These are phyloP conservation scores for Meiosimyza platycephala DNA, from an alignment of 2,888 invertebrate genomes.

Conservation along the genomic window DNA sequence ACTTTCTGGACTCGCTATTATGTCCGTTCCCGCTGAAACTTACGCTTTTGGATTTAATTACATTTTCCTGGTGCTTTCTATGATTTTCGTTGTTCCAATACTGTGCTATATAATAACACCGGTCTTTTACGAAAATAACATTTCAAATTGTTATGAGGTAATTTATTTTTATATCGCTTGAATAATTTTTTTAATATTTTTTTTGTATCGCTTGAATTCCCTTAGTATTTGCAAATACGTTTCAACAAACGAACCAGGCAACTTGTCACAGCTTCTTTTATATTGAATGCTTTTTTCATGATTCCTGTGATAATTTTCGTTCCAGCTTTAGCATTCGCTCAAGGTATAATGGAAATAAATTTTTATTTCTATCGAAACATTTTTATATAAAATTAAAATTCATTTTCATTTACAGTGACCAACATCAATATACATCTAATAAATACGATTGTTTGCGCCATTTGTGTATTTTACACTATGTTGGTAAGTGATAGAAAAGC, in stretches of 20 bases:
- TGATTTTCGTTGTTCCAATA: constrained; percentile 61
- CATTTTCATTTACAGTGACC: constrained; percentile 67
- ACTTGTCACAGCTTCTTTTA: constrained; percentile 58
- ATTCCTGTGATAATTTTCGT: constrained; percentile 63
- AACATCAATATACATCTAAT: constrained; percentile 71
- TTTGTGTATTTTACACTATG: constrained; percentile 71
- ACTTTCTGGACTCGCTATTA: constrained; percentile 70
- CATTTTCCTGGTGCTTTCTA: constrained; percentile 63
- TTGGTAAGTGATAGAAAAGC: constrained; percentile 64
- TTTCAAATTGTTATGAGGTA: constrained; percentile 69
- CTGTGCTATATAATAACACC: constrained; percentile 67
- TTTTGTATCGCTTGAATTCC: constrained; percentile 11
- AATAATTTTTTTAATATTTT: neutral
- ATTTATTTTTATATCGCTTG: constrained; percentile 31
- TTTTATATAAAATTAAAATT: constrained; percentile 36
- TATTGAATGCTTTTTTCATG: constrained; percentile 56
- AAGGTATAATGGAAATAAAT: constrained; percentile 55
- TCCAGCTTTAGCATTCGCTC: constrained; percentile 62
- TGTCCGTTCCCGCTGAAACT: constrained; percentile 70
- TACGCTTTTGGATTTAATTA: constrained; percentile 69
- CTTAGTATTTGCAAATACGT: constrained; percentile 62
- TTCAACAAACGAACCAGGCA: constrained; percentile 60
- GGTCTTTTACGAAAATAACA: constrained; percentile 68
- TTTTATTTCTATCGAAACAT: constrained; percentile 14
- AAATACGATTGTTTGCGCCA: constrained; percentile 69